phyloP scores from a whole-genome alignment of 2,113 vertebrate genomes.

The Sebastes schlegelii region DNA sequence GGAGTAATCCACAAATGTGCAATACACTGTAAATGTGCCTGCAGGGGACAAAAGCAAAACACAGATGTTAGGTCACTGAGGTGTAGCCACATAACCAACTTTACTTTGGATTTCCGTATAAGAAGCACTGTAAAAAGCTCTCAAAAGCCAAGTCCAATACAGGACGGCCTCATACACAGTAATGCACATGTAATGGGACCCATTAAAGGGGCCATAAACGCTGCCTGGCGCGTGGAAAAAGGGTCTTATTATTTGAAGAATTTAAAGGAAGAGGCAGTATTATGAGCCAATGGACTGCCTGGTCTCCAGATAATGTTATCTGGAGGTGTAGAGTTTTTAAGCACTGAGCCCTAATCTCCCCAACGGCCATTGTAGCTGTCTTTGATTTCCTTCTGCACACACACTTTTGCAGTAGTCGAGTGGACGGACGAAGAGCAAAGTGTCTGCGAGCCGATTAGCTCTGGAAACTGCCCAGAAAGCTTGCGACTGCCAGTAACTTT shows the following conservation, averaged over 20 bases:
- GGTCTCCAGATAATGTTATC: conserved; percentile 2
- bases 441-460: background rate
- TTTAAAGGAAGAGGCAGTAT: conserved; percentile 37
- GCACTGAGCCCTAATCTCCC: background rate
- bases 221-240: conserved; percentile 41
- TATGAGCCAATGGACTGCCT: conserved; percentile 6
- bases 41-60: background rate
- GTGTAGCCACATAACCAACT: conserved; percentile 19
- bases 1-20: conserved; percentile 28
- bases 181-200: conserved; percentile 46
- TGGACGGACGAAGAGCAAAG: conserved; percentile 6
- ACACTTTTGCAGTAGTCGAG: background rate
- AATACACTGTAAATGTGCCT: conserved; percentile 7
- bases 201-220: conserved; percentile 63
- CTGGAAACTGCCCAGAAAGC: conserved; percentile 13
- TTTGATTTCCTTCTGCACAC: background rate
- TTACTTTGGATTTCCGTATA: conserved; percentile 27
- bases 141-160: conserved; percentile 33
- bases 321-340: background rate
- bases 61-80: conserved; percentile 23
- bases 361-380: background rate
- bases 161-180: conserved; percentile 35
- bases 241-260: conserved; percentile 46
- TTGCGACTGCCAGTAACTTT: background rate
- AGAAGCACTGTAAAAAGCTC: conserved; percentile 51